phyloP scores from a whole-genome alignment of 2,797 vertebrate species.

The Danio aesculapii region DNA sequence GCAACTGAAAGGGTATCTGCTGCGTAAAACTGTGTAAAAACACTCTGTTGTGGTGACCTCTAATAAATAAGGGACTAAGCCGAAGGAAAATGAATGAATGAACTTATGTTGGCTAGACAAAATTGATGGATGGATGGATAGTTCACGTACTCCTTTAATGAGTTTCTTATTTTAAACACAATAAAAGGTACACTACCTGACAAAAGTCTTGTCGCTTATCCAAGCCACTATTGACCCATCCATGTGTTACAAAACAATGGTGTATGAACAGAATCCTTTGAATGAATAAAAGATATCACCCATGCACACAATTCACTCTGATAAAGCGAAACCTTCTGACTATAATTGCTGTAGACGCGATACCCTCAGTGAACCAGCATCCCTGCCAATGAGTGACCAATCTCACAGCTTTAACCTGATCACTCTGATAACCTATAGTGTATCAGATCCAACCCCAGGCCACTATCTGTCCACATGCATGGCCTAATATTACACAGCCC shows the following conservation, averaged over 20 bases:
- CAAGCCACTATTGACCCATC: too few relatives aligned
- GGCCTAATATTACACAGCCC: constrained; percentile 28
- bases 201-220: too few relatives aligned
- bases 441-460: constrained; percentile 39
- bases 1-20: too few relatives aligned
- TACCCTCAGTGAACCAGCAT: constrained; percentile 24
- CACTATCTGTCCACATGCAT: constrained; percentile 32
- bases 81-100: too few relatives aligned
- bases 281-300: background rate
- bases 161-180: too few relatives aligned
- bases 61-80: too few relatives aligned
- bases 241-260: too few relatives aligned
- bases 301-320: background rate
- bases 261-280: background rate
- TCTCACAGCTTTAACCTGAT: constrained; percentile 22
- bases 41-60: too few relatives aligned
- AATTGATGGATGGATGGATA: background rate
- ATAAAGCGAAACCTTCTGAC: background rate
- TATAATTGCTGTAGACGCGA: constrained; percentile 23
- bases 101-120: background rate
- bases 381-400: constrained; percentile 26
- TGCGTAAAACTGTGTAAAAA: too few relatives aligned
- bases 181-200: too few relatives aligned
- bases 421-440: constrained; percentile 37
- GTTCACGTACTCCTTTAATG: too few relatives aligned